A percentile compares a stretch with the other conserved stretches of the same genome.
Conservation (phyloP, 2,113 vertebrate species). For the Paraplagusia blochii region DNA sequence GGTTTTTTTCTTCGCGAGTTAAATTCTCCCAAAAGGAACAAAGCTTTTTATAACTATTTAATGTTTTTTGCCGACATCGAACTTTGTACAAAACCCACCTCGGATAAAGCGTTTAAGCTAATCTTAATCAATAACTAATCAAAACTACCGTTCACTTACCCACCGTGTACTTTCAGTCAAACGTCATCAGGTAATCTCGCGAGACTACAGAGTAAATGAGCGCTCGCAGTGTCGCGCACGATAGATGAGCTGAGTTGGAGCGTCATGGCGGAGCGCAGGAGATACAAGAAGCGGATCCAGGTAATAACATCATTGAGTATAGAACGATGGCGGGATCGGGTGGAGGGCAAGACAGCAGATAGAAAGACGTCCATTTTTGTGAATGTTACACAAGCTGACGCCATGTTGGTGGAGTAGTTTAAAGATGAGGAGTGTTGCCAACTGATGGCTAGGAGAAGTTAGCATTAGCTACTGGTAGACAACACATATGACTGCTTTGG, state of each 20-base stretch:
- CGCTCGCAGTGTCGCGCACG: constrained; percentile 65
- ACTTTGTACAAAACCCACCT: too few relatives aligned
- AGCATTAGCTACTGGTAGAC: constrained; percentile 46
- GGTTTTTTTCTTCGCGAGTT: too few relatives aligned
- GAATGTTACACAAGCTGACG: background rate
- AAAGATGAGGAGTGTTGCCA: constrained; percentile 13
- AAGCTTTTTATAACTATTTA: too few relatives aligned
- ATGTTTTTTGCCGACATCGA: too few relatives aligned
- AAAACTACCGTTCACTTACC: background rate
- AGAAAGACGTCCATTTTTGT: accelerated
- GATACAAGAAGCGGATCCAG: constrained; percentile 95
- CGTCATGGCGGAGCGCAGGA: constrained; percentile 98
- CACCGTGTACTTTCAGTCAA: background rate
- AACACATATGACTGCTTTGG: constrained; percentile 39
- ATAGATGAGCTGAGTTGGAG: constrained; percentile 79
- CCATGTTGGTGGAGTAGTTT: background rate
- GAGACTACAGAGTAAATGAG: constrained; percentile 24
- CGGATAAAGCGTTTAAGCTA: too few relatives aligned
- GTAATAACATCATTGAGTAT: constrained; percentile 77
- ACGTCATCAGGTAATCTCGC: constrained; percentile 37
- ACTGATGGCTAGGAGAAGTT: constrained; percentile 43
- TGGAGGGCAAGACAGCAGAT: accelerated
- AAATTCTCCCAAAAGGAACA: too few relatives aligned
- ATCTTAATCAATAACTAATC: too few relatives aligned
- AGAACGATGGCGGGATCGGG: background rate